phyloP scores from a whole-genome alignment of 1,140 invertebrate species.

The Aradophagus sp. region DNA sequence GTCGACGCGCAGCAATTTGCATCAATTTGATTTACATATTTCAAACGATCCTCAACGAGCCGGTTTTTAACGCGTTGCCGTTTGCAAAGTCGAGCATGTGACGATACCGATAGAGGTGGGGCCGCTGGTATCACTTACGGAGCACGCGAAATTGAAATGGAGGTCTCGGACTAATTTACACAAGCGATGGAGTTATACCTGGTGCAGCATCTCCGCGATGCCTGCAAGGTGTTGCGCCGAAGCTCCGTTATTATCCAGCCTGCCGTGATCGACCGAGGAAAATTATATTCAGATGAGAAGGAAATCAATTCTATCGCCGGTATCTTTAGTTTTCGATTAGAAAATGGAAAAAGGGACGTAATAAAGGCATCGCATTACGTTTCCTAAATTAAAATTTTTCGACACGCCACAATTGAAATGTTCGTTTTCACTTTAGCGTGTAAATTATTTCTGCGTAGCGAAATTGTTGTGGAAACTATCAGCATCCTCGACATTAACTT shows the following conservation, averaged over 20 bases:
- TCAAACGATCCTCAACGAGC: no score
- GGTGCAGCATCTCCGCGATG: slow-evolving; percentile 55
- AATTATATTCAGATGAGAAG: slow-evolving; percentile 73
- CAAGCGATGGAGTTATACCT: slow-evolving; percentile 44
- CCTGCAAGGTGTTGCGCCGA: slow-evolving; percentile 70
- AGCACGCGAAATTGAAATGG: slow-evolving; percentile 36
- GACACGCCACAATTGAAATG: background rate
- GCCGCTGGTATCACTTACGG: slow-evolving; percentile 19
- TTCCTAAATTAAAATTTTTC: no score
- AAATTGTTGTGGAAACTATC: no score
- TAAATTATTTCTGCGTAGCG: no score
- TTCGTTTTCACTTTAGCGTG: background rate
- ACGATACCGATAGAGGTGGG: background rate
- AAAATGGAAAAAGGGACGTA: slow-evolving; percentile 25
- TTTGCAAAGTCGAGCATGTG: slow-evolving; percentile 21
- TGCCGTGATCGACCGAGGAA: slow-evolving; percentile 66
- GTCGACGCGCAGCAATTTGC: no score
- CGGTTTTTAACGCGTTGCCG: no score
- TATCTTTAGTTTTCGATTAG: slow-evolving; percentile 62
- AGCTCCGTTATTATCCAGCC: slow-evolving; percentile 68
- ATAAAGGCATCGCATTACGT: slow-evolving; percentile 12
- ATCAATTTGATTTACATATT: no score
- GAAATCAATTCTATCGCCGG: slow-evolving; percentile 72
- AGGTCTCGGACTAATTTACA: slow-evolving; percentile 62
- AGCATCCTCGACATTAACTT: no score